Base-by-base conservation (phyloP, 2,888 invertebrate genomes). In the Diaprepes abbreviatus region DNA sequence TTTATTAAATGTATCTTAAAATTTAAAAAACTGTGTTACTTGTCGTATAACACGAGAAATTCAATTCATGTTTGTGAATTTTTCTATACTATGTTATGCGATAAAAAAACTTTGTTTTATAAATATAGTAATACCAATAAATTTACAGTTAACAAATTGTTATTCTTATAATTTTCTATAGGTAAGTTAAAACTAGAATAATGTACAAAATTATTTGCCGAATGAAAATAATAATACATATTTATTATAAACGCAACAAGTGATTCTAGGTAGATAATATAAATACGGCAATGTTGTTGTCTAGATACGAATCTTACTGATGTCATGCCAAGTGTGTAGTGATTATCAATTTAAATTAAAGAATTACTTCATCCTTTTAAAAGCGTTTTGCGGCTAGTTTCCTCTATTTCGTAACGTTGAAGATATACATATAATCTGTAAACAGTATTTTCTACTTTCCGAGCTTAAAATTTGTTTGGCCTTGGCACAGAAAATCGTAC, bases 321-420 rank as follows among this genome's bases (percentile, higher is more conserved):
- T 48, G 59, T 59, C 59, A 59, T 59, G 43, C 33, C 45, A 40
- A 28, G 45, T 45, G 59, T 28, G 24, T 33, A 19, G 17, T 21
- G 33, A 59, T 59, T 59, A 59, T 45, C 59, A 59, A 59, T 59
- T 43, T 43, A 59, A 59, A 48, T 59, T 59, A 59, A 43, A 17
- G 19, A 45, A 59, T 59, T 59, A 59, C 59, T 59, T 59, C 59
- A 59, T 59, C 45, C 5, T 40, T 33, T 17, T 35, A 54, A 35
- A 9, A 19, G 33, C 16, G 21, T 24, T 45, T 24, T 5, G 7
- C 21, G 28, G 48, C 28, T 50, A 14, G 48, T 50, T 50, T 50
- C 28, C 48, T 50, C 19, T 50, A 50, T 50, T 28, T 50, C 48
- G 28, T 50, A 50, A 50, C 7, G 14, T 9, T 19, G 19, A 50